A percentile compares a stretch with the other conserved stretches of the same genome.
Conservation (phyloP, 2,888 invertebrate species). For the Eupithecia vulgata region DNA sequence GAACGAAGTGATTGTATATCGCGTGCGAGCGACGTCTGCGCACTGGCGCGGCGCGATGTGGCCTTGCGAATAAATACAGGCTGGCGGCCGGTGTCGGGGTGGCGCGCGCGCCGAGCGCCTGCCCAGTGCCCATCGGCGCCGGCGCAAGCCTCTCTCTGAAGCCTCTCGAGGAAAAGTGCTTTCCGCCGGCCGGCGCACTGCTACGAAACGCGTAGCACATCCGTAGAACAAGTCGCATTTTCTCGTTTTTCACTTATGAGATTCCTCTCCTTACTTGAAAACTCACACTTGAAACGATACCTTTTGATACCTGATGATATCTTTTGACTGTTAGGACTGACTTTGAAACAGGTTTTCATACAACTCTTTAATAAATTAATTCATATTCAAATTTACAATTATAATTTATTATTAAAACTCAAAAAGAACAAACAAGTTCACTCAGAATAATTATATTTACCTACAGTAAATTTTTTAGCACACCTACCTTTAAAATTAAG, state of each 20-base stretch:
- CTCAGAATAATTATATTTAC: neutral
- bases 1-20: slow-evolving; percentile 70
- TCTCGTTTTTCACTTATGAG: slow-evolving; percentile 24
- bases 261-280: neutral
- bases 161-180: slow-evolving; percentile 31
- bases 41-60: slow-evolving; percentile 79
- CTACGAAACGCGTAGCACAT: slow-evolving; percentile 60
- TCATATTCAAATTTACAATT: neutral
- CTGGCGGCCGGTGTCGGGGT: slow-evolving; percentile 51
- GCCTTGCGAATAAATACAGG: slow-evolving; percentile 83
- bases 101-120: slow-evolving; percentile 64
- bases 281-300: neutral
- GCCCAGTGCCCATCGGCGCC: too few relatives aligned
- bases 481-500: neutral
- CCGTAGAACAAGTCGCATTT: slow-evolving; percentile 60
- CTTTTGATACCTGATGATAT: too few relatives aligned
- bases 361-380: neutral
- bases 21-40: slow-evolving; percentile 78
- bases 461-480: too few relatives aligned
- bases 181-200: slow-evolving; percentile 52
- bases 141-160: slow-evolving; percentile 55
- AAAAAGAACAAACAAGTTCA: neutral
- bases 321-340: neutral
- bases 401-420: neutral
- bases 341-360: neutral